phyloP scores from a whole-genome alignment of 2,113 vertebrate genomes.

The Hoplias malabaricus region DNA sequence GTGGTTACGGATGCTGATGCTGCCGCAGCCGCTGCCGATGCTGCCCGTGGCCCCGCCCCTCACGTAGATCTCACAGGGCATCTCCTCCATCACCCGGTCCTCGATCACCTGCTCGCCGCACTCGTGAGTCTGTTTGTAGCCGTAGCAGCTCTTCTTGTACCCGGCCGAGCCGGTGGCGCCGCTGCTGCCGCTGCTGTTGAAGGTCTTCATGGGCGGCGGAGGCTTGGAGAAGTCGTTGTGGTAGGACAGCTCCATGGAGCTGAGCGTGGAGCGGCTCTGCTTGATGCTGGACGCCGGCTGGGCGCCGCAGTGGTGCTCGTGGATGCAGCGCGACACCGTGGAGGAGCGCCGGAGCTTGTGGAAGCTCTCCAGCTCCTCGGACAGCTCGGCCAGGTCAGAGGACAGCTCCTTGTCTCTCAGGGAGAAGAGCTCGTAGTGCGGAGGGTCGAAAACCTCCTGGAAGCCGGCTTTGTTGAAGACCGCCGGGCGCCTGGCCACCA shows the following conservation, averaged over 20 bases:
- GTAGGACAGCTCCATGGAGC: constrained; percentile 95
- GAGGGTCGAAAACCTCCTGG: constrained; percentile 97
- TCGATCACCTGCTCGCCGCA: constrained; percentile 93
- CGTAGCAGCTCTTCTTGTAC: constrained; percentile 97
- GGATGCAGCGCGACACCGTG: constrained; percentile 91
- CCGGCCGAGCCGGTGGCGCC: constrained; percentile 79
- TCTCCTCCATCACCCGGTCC: constrained; percentile 94
- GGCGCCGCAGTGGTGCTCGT: constrained; percentile 96
- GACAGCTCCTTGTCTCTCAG: constrained; percentile 97
- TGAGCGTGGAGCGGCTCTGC: constrained; percentile 91
- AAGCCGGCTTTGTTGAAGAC: constrained; percentile 95
- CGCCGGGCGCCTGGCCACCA: constrained; percentile 86
- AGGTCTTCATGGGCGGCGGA: constrained; percentile 97
- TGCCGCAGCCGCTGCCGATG: constrained; percentile 74
- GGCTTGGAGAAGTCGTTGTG: constrained; percentile 97
- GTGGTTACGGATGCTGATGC: constrained; percentile 68
- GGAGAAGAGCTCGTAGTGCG: constrained; percentile 96
- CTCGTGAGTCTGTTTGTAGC: constrained; percentile 93
- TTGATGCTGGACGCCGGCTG: constrained; percentile 76
- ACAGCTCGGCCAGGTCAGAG: constrained; percentile 90
- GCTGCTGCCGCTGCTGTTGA: constrained; percentile 82
- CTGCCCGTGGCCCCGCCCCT: constrained; percentile 72
- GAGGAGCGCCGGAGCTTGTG: constrained; percentile 92
- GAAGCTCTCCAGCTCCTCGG: constrained; percentile 94
- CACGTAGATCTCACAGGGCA: constrained; percentile 93